Conservation (phyloP, 1,140 invertebrate species). For the Odontomachus brunneus region DNA sequence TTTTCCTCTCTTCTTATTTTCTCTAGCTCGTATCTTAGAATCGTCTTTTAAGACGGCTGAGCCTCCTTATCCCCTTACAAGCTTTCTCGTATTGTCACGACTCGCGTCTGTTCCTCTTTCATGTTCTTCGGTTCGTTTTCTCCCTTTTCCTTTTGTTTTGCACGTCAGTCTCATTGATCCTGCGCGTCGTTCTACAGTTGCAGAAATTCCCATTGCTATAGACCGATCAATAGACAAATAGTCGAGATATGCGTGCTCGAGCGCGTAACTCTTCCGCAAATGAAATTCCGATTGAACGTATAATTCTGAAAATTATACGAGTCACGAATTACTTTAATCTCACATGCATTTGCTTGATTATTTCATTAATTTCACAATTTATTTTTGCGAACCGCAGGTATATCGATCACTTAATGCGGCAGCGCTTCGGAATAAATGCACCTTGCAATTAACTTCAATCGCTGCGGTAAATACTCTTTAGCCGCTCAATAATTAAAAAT, state of each 20-base stretch:
- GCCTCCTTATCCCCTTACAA: slow-evolving; percentile 43
- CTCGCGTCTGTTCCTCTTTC: background rate
- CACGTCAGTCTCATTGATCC: background rate
- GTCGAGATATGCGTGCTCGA: background rate
- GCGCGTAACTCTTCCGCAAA: background rate
- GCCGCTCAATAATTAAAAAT: slow-evolving; percentile 19
- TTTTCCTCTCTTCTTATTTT: background rate
- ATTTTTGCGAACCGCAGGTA: background rate
- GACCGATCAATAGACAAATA: background rate
- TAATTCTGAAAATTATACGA: too few relatives aligned
- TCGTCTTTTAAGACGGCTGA: slow-evolving; percentile 41
- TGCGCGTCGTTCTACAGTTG: too few relatives aligned
- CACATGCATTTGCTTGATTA: background rate
- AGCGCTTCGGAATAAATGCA: background rate
- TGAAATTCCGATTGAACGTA: background rate
- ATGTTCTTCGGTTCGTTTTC: background rate
- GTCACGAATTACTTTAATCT: too few relatives aligned
- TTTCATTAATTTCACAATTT: slow-evolving; percentile 5
- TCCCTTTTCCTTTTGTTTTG: background rate
- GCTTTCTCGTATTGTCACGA: slow-evolving; percentile 38
- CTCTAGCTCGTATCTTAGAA: slow-evolving; percentile 33
- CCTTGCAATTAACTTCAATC: slow-evolving; percentile 1
- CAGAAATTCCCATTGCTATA: background rate
- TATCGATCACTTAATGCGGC: background rate
- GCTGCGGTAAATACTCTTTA: slow-evolving; percentile 26